Evolutionary conservation across 2,888 invertebrate genomes (phyloP), one percentile per base, ranked within the genome.

Genomic region (Petrolisthes cinctipes): DNA sequence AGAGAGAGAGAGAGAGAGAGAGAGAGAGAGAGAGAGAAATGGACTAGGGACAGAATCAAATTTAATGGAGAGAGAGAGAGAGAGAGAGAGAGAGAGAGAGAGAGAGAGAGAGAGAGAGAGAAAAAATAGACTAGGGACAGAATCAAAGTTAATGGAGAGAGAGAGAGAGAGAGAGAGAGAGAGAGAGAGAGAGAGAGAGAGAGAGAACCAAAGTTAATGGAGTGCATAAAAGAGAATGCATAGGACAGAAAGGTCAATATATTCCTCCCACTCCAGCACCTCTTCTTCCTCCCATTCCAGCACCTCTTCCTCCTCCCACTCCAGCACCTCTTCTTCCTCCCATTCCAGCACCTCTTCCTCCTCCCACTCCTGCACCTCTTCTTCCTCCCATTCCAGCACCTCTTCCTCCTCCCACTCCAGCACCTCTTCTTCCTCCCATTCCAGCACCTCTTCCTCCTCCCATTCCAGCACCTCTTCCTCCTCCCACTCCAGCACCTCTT

Each of bases 131-230:
- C 61, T 6, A 9, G 6, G 61, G 14, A 14, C 7, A 61, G 61
- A 14, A 61, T 14, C 6, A 14, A 61, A 14, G 61, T 6, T 11
- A 23, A n/a, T 7, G 14, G 75, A 75, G 75, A 75, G 75, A 75
- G 75, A n/a, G 3, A 54, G 56, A 54, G 80, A 80, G 56, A 54
- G 80, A 80, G 56, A 80, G 80, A 54, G 56, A 54, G 80, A 57
- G 80, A n/a, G n/a, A n/a, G n/a, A 57, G 80, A 57, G 80, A 57
- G 57, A 23, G 57, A 23, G 57, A 80, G 80, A 80, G 56, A 54
- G 80, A 57, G 80, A 57, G n/a, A n/a, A n/a, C n/a, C n/a, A n/a
- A n/a, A n/a, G n/a, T n/a, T 51, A 80, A 51, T 17, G 80, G n/a
- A n/a, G 11, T n/a, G 5, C 23, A 0, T 61, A 51, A 23, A 17